Conservation (phyloP, 2,888 invertebrate species). For the Tanypteryx hageni region DNA sequence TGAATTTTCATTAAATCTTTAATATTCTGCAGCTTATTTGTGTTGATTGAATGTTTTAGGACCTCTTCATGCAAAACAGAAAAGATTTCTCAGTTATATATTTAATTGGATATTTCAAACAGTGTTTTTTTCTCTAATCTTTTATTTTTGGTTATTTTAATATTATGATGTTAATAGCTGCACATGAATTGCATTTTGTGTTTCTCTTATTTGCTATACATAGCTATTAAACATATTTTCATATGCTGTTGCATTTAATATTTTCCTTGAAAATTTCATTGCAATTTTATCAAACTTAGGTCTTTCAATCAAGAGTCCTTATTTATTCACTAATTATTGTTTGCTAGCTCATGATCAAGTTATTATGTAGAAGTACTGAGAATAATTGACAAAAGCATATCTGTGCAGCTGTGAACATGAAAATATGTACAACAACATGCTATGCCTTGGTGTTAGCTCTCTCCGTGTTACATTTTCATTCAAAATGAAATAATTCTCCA, state of each 20-base stretch:
- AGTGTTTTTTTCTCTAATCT: conserved; percentile 41
- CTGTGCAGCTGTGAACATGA: conserved; percentile 48
- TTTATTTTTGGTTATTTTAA: conserved; percentile 5
- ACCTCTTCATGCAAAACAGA: conserved; percentile 43
- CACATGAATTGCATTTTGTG: background rate
- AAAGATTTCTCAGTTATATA: conserved; percentile 12
- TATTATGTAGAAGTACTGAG: background rate
- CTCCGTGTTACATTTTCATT: background rate
- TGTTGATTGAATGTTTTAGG: conserved; percentile 61
- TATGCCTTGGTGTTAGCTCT: conserved; percentile 38
- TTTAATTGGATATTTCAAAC: conserved; percentile 36
- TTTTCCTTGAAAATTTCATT: background rate
- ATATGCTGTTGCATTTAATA: background rate
- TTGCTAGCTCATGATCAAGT: background rate
- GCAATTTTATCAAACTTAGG: too few species aligned
- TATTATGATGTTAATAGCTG: conserved; percentile 30
- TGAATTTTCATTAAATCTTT: conserved; percentile 42
- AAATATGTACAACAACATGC: conserved; percentile 11
- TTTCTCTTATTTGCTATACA: background rate
- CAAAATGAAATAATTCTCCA: background rate
- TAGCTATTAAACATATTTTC: background rate
- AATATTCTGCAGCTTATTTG: conserved; percentile 55
- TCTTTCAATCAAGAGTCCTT: background rate
- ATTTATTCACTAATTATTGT: background rate
- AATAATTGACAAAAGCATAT: background rate